Evolutionary conservation across 2,113 vertebrate species (phyloP), one percentile per base, ranked within the genome.

Genomic region (Ginglymostoma cirratum): DNA sequence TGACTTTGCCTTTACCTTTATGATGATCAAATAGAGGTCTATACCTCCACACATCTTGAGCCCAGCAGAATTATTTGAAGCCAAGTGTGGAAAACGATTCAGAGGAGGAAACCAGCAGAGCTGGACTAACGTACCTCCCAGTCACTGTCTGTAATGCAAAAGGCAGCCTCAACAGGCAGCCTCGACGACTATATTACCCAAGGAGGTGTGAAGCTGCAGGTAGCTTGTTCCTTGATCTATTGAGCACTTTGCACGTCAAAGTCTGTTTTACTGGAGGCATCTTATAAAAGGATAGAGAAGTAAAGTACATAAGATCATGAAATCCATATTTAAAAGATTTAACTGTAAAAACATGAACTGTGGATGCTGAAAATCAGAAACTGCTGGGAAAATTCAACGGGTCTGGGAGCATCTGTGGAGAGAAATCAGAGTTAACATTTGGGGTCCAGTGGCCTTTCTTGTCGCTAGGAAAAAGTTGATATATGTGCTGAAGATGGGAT

Each of bases 291-390:
- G 42, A 95, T 72, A 52, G 52, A 95, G 21, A 95, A 95, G 45
- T 72, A 95, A 95, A 30, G 94, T 48, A 72, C 30, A 95, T 72
- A 48, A 34, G 94, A 52, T 52, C 23, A 52, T 95, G 67, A 48
- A 95, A 95, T 76, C 94, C 6, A 42, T 24, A 95, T 52, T 95
- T 95, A 76, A 52, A 95, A 72, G 38, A 67, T 24, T 95, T 95
- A 72, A 61, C 55, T 61, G 55, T 10, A 61, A 61, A 61, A 61
- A 12, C 7, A 12, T 61, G 7, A 61, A 61, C 55, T 1, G 55
- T 61, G 10, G 55, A 61, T 61, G 55, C 7, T 61, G 55, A 61
- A 61, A 61, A 61, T 61, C 55, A 61, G 55, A 61, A 61, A 61
- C 12, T 61, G 7, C 55, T 10, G 12, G 55, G 55, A 61, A 61